phyloP scores from a whole-genome alignment of 2,113 vertebrate species.

The Anthoscopus minutus region DNA sequence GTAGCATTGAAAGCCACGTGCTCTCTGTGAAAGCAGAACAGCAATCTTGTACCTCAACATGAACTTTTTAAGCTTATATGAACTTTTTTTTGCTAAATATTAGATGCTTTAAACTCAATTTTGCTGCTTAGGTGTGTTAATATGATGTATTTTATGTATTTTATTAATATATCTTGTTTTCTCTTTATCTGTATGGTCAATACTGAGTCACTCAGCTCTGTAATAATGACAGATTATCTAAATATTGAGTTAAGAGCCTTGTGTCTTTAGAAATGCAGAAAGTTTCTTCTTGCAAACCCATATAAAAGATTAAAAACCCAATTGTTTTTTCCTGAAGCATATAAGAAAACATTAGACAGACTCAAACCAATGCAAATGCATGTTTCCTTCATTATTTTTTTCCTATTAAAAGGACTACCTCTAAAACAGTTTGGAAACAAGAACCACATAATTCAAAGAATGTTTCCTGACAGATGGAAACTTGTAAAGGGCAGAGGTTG shows the following conservation, averaged over 20 bases:
- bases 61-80: not conserved
- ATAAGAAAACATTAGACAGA: not conserved
- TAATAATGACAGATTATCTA: not conserved
- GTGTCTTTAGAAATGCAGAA: not conserved
- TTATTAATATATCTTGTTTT: not conserved
- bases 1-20: not conserved
- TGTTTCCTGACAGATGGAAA: not conserved
- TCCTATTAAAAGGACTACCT: not conserved
- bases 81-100: not conserved
- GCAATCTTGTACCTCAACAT: not conserved
- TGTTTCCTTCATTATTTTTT: not conserved
- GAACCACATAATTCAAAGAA: not conserved
- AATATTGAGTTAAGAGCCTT: not conserved
- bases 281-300: not conserved
- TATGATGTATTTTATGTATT: not conserved
- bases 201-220: not conserved
- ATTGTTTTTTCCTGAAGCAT: not conserved
- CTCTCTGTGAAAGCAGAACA: not conserved
- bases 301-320: not conserved
- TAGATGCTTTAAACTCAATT: not conserved
- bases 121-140: not conserved
- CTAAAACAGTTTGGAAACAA: not conserved
- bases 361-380: not conserved
- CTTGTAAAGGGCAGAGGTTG: not conserved
- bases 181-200: not conserved